Evolutionary conservation across 53 echinoderm and acorn worm genomes (phyloP).

Genomic region (Pentamera pediparva): DNA sequence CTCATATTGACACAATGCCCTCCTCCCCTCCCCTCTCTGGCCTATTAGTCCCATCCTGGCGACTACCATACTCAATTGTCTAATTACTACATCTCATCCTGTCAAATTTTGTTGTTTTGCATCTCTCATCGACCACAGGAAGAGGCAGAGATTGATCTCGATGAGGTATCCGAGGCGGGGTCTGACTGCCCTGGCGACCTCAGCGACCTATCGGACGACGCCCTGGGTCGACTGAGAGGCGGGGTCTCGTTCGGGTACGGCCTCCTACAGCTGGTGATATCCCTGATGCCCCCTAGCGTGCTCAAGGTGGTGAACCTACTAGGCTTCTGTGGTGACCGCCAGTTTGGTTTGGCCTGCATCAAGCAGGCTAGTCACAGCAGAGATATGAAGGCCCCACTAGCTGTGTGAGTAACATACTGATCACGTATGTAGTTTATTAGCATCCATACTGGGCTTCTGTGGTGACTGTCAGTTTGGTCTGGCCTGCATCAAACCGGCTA

Average conservation of each 20-base stretch:
- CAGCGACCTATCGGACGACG: constrained; percentile 53
- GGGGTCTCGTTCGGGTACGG: constrained; percentile 89
- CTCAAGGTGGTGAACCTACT: constrained; percentile 89
- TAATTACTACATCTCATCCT: too few relatives aligned
- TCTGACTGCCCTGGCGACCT: constrained; percentile 46
- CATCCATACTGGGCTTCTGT: constrained; percentile 87
- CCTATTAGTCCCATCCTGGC: too few relatives aligned
- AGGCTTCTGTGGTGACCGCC: constrained; percentile 83
- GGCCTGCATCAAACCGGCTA: constrained; percentile 67
- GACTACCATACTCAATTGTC: too few relatives aligned
- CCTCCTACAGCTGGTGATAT: constrained; percentile 79
- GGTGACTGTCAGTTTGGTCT: constrained; percentile 82
- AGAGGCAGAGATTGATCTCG: background rate
- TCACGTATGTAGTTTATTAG: background rate
- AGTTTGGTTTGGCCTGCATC: constrained; percentile 78
- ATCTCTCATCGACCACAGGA: too few relatives aligned
- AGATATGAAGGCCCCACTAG: constrained; percentile 96
- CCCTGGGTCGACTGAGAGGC: constrained; percentile 51
- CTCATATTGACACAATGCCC: too few relatives aligned
- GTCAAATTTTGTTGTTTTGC: too few relatives aligned
- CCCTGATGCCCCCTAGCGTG: constrained; percentile 96
- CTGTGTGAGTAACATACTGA: constrained; percentile 60
- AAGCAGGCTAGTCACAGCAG: constrained; percentile 71
- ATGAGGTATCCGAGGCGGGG: constrained; percentile 5
- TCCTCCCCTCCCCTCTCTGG: too few relatives aligned